Evolutionary conservation across 2,797 vertebrate genomes (phyloP).

Genomic region (Sciaenops ocellatus): DNA sequence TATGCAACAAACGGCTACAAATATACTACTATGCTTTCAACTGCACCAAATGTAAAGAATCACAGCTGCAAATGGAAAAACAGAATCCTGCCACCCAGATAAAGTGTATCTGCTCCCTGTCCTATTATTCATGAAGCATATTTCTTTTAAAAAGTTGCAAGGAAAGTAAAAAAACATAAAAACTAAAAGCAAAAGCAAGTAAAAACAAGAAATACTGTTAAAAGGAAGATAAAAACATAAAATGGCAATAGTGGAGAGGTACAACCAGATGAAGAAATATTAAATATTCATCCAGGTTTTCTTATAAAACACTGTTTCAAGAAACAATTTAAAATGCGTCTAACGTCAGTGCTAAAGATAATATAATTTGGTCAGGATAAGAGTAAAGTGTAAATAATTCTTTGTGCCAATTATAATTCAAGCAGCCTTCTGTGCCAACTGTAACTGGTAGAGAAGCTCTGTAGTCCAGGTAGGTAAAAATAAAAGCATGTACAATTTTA

Average conservation of each 20-base stretch:
- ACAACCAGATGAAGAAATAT: not conserved
- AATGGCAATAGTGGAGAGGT: too few species aligned
- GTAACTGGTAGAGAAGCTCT: too few species aligned
- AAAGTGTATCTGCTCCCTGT: not conserved
- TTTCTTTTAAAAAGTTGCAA: not conserved
- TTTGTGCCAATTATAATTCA: not conserved
- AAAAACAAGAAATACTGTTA: not conserved
- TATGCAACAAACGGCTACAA: not conserved
- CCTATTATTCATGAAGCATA: not conserved
- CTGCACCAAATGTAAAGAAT: not conserved
- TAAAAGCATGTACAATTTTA: too few species aligned
- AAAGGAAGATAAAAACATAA: not conserved
- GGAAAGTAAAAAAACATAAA: not conserved
- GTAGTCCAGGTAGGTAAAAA: too few species aligned
- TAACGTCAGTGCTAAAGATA: too few species aligned
- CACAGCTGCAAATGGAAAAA: not conserved
- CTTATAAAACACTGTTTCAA: not conserved
- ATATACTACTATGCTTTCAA: not conserved
- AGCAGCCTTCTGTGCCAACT: not conserved
- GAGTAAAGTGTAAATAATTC: not conserved
- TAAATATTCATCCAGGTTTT: not conserved
- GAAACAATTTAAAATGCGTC: not conserved
- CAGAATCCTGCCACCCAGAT: not conserved
- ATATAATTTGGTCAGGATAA: not conserved
- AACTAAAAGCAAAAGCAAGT: not conserved